Conservation (phyloP, 2,888 invertebrate species). For the Colletes collaris region DNA sequence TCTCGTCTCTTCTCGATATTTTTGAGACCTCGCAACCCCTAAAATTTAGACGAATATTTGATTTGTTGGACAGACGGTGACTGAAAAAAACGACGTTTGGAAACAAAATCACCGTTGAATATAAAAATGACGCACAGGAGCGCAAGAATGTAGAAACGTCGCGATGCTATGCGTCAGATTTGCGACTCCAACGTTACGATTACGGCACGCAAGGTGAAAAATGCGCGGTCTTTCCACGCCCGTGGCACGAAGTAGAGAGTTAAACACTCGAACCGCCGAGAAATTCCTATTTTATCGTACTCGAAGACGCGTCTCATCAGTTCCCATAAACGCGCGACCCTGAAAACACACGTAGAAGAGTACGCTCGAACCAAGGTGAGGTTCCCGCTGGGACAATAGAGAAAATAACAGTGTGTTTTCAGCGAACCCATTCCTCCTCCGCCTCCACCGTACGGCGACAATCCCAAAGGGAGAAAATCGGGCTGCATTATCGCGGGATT, state of each 20-base stretch:
- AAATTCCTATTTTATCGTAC: background rate
- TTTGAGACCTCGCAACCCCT: too few relatives aligned
- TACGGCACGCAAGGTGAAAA: background rate
- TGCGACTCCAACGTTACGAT: background rate
- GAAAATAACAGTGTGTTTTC: constrained; percentile 56
- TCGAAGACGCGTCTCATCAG: background rate
- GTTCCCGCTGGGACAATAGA: constrained; percentile 46
- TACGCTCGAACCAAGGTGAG: constrained; percentile 31
- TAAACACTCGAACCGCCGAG: background rate
- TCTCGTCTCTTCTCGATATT: too few relatives aligned
- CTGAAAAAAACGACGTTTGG: too few relatives aligned
- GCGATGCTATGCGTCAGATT: too few relatives aligned
- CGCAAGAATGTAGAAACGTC: background rate
- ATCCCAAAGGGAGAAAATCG: constrained; percentile 53
- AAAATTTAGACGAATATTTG: too few relatives aligned
- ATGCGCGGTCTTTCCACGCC: background rate
- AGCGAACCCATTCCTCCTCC: background rate
- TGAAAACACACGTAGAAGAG: constrained; percentile 33
- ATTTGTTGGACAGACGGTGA: too few relatives aligned
- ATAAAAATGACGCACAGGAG: background rate
- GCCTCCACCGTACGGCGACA: constrained; percentile 11
- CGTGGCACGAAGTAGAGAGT: background rate
- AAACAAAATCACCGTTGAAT: too few relatives aligned
- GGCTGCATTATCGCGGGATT: constrained; percentile 57
- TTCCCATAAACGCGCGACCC: constrained; percentile 24